Base-by-base conservation (phyloP, 1,140 invertebrate species). In the Papilio polyxenes region DNA sequence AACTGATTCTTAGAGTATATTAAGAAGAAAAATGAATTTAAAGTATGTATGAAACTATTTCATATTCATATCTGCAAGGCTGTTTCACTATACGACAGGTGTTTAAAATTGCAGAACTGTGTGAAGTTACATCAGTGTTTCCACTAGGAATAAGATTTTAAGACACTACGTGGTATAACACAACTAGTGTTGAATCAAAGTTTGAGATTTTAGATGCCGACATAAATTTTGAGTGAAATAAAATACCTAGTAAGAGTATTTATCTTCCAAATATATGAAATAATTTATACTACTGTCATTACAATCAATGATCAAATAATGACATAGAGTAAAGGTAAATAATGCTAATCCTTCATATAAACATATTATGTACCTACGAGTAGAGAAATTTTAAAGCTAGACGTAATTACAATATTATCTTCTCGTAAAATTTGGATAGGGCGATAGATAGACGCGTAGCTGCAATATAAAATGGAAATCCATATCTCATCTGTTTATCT, bases 101-200 rank as follows among this genome's bases (percentile, higher is more conserved):
- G 65, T 72, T 72, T 17, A 72, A 72, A 72, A 72, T 72, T 37
- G 31, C 65, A 72, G 11, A 11, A 72, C 62, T 37, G 31, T 40
- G 31, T 40, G 13, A 37, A 37, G 65, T 72, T 72, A 72, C 37
- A 37, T 72, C 31, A 72, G 65, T 72, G 65, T 72, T 72, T 65
- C 31, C 5, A 6, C 31, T 17, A 72, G 31, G 13, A 72, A 72
- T 40, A 72, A 72, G 65, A 72, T 72, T 72, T 72, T 72, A 72
- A 72, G 65, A 72, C 65, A 37, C 23, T 72, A 72, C 65, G 65
- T 72, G 65, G 65, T 72, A 37, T 31, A 40, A 72, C 65, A 72
- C 31, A 72, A 72, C 11, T 72, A 11, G 31, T 13, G 31, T 65
- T 65, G 23, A 8, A 23, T 3, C 65, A 72, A 40, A 72, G 65